Evolutionary conservation across 64 coral and sea anemone species (phyloP).

Genomic region (Montipora capricornis): DNA sequence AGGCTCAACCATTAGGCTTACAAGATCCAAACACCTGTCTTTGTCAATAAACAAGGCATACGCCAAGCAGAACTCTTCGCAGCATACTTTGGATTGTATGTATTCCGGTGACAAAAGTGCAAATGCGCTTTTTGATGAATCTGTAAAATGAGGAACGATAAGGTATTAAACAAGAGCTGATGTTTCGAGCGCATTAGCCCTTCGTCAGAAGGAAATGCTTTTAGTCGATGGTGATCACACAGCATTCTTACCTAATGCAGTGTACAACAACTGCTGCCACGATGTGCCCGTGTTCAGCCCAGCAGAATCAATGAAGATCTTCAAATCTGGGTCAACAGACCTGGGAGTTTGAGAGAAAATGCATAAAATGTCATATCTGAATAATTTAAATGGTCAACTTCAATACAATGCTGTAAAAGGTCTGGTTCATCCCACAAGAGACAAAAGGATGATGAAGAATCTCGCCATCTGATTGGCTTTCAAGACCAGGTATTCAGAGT

Average conservation of each 20-base stretch:
- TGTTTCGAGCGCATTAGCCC: no score
- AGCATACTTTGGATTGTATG: constrained; percentile 88
- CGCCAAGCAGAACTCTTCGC: constrained; percentile 88
- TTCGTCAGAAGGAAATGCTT: no score
- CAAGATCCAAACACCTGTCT: constrained; percentile 54
- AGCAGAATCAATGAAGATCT: constrained; percentile 93
- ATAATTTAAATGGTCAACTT: no score
- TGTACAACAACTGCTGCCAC: constrained; percentile 92
- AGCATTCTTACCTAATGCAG: constrained; percentile 74
- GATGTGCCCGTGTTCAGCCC: constrained; percentile 86
- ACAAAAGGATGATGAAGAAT: no score
- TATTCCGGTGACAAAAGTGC: constrained; percentile 84
- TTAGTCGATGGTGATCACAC: no score
- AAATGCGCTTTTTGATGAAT: constrained; percentile 66
- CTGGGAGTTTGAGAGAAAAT: neutral
- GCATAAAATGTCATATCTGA: no score
- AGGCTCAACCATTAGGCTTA: constrained; percentile 73
- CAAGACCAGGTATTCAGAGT: no score
- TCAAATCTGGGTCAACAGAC: constrained; percentile 64
- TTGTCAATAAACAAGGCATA: constrained; percentile 77
- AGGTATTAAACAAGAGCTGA: neutral
- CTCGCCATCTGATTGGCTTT: no score
- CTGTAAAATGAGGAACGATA: constrained; percentile 20
- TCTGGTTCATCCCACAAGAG: no score
- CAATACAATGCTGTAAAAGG: no score